A percentile compares a stretch with the other conserved stretches of the same genome.
These are phyloP conservation scores for Tiaroga cobitis DNA, from an alignment of 2,797 vertebrate genomes.

Conservation along the genomic window DNA sequence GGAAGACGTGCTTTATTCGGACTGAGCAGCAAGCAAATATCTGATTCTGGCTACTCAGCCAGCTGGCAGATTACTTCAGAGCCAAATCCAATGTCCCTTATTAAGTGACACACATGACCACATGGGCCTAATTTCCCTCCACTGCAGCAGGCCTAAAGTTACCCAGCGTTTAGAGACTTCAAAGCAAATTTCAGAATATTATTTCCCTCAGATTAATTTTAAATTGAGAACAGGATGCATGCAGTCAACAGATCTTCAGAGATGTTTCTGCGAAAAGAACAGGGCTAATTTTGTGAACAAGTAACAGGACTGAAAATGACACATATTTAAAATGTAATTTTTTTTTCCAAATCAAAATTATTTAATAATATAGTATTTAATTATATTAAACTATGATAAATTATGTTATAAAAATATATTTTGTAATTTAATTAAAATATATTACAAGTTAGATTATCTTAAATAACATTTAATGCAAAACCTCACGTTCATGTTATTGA, in stretches of 20 bases:
- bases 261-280: slow-evolving; percentile 45
- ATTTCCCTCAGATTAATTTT: slow-evolving; percentile 62
- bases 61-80: slow-evolving; percentile 60
- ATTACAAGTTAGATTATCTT: not conserved
- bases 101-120: slow-evolving; percentile 68
- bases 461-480: not conserved
- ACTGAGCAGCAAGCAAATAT: slow-evolving; percentile 55
- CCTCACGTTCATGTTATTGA: not conserved
- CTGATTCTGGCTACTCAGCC: slow-evolving; percentile 51
- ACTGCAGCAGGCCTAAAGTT: slow-evolving; percentile 57
- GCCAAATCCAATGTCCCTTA: slow-evolving; percentile 66
- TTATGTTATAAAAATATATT: not conserved
- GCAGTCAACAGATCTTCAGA: slow-evolving; percentile 36
- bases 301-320: slow-evolving; percentile 43
- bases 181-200: slow-evolving; percentile 64
- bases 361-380: too few relatives aligned
- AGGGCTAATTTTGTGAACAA: slow-evolving; percentile 45
- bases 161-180: slow-evolving; percentile 63
- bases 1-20: slow-evolving; percentile 50
- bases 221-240: slow-evolving; percentile 65
- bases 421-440: not conserved
- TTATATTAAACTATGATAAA: too few relatives aligned
- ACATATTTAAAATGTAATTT: not conserved
- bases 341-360: not conserved
- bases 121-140: slow-evolving; percentile 64